A percentile compares a stretch with the other conserved stretches of the same genome.
Evolutionary conservation across 2,888 invertebrate genomes (phyloP).

Genomic region (Ormyrus thymus): DNA sequence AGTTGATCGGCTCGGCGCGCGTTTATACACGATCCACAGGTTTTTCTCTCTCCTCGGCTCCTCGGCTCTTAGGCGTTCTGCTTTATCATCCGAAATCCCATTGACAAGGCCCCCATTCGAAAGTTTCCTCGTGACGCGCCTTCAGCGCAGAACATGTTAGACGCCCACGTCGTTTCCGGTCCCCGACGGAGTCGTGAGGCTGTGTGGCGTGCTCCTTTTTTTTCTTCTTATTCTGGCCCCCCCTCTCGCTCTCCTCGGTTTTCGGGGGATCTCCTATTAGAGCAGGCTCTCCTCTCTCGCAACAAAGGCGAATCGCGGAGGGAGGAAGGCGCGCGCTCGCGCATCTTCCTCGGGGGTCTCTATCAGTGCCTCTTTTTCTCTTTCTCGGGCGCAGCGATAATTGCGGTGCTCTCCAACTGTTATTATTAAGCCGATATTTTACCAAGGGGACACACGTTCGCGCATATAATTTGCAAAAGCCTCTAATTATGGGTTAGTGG

Average conservation of each 20-base stretch:
- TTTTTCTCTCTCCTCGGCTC: background rate
- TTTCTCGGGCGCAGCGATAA: slow-evolving; percentile 64
- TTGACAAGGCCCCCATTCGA: slow-evolving; percentile 46
- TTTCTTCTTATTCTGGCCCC: slow-evolving; percentile 30
- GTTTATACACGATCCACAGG: background rate
- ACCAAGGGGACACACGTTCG: slow-evolving; percentile 74
- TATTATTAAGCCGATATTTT: slow-evolving; percentile 76
- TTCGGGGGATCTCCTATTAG: slow-evolving; percentile 57
- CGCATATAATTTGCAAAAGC: slow-evolving; percentile 75
- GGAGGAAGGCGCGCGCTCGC: slow-evolving; percentile 19
- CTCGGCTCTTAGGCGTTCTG: slow-evolving; percentile 29
- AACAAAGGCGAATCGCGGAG: slow-evolving; percentile 58
- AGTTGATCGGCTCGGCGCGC: background rate
- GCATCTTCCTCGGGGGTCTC: slow-evolving; percentile 65
- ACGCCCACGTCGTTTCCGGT: slow-evolving; percentile 68
- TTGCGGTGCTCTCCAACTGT: slow-evolving; percentile 74
- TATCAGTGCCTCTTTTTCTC: background rate
- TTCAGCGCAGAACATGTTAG: slow-evolving; percentile 56
- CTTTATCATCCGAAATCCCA: slow-evolving; percentile 52
- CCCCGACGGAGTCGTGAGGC: slow-evolving; percentile 32
- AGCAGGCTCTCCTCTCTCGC: slow-evolving; percentile 55
- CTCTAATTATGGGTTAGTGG: slow-evolving; percentile 74
- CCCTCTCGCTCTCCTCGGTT: slow-evolving; percentile 45
- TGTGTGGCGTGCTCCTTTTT: slow-evolving; percentile 30
- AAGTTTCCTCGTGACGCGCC: slow-evolving; percentile 57